A percentile compares a stretch with the other conserved stretches of the same genome.
Evolutionary conservation across 2,113 vertebrate species (phyloP).

Genomic region (Pyxicephalus adspersus): DNA sequence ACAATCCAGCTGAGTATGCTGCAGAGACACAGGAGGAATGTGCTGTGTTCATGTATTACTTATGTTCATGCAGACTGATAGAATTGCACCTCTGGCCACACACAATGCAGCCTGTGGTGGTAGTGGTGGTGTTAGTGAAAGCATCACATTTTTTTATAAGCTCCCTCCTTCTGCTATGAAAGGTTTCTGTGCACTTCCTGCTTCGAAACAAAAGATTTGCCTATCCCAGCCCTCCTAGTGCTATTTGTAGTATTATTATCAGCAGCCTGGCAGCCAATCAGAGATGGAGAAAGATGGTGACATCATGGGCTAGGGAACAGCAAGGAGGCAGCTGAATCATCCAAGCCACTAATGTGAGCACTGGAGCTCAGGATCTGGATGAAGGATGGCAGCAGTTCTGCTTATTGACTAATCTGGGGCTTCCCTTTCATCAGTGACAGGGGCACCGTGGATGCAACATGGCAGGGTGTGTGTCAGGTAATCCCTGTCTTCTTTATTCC

Average conservation of each 20-base stretch:
- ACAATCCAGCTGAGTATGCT: slow-evolving; percentile 17
- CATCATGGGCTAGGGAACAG: slow-evolving; percentile 84
- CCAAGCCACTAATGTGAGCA: slow-evolving; percentile 79
- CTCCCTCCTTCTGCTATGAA: slow-evolving; percentile 60
- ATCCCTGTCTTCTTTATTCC: slow-evolving; percentile 59
- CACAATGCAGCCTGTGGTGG: slow-evolving; percentile 40
- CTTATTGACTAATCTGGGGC: slow-evolving; percentile 70
- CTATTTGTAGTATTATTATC: slow-evolving; percentile 79
- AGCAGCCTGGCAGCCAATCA: slow-evolving; percentile 75
- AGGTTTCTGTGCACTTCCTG: slow-evolving; percentile 60
- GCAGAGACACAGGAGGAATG: background rate
- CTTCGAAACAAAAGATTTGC: slow-evolving; percentile 85
- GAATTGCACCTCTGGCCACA: slow-evolving; percentile 33
- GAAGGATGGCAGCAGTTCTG: slow-evolving; percentile 70
- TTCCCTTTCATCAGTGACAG: slow-evolving; percentile 46
- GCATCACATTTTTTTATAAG: slow-evolving; percentile 57
- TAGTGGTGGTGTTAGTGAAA: slow-evolving; percentile 13
- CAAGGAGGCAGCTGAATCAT: slow-evolving; percentile 81
- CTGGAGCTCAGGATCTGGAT: slow-evolving; percentile 73
- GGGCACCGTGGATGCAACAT: slow-evolving; percentile 68
- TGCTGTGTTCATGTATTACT: background rate
- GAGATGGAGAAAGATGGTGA: slow-evolving; percentile 74
- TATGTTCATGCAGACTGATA: background rate
- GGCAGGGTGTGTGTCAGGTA: slow-evolving; percentile 82
- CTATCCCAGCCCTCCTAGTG: slow-evolving; percentile 73